Evolutionary conservation across 2,888 invertebrate genomes (phyloP).

Genomic region (Cerceris ruficornis): DNA sequence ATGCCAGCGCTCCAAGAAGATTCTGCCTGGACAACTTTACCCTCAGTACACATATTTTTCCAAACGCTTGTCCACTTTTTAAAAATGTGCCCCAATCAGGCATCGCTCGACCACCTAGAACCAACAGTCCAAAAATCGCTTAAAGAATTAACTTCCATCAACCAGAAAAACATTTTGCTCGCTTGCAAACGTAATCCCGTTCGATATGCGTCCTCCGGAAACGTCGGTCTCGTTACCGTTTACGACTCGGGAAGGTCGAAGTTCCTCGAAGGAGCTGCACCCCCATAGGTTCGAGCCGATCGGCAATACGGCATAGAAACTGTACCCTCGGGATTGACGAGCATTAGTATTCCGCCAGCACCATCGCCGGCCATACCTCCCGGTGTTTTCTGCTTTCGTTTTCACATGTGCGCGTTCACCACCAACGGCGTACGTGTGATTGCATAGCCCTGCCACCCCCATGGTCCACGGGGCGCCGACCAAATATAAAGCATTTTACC

Average conservation of each 20-base stretch:
- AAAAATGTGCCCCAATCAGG: too few relatives aligned
- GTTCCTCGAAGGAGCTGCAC: conserved; percentile 27
- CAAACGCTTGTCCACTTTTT: too few relatives aligned
- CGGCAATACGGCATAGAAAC: conserved; percentile 70
- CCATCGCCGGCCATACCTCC: conserved; percentile 59
- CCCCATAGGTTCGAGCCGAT: conserved; percentile 62
- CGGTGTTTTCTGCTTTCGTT: conserved; percentile 68
- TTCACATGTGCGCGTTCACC: conserved; percentile 5
- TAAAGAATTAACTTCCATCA: too few relatives aligned
- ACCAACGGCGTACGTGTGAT: conserved; percentile 30
- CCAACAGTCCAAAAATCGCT: too few relatives aligned
- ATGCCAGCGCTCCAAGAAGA: too few relatives aligned
- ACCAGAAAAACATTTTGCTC: too few relatives aligned
- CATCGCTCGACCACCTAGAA: too few relatives aligned
- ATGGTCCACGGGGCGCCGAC: conserved; percentile 35
- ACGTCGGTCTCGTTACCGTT: conserved; percentile 50
- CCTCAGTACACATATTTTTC: too few relatives aligned
- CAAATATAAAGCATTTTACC: conserved; percentile 62
- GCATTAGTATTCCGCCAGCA: conserved; percentile 74
- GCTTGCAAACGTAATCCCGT: too few relatives aligned
- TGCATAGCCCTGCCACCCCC: conserved; percentile 27
- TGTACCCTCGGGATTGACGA: conserved; percentile 66
- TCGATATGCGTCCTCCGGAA: background rate
- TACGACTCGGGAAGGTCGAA: conserved; percentile 36
- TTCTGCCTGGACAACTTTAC: too few relatives aligned